Percentiles rank a stretch among this genome's conserved stretches.
These are phyloP conservation scores for Drosophila nikananu DNA, from an alignment of 1,140 invertebrate species.

Conservation along the genomic window DNA sequence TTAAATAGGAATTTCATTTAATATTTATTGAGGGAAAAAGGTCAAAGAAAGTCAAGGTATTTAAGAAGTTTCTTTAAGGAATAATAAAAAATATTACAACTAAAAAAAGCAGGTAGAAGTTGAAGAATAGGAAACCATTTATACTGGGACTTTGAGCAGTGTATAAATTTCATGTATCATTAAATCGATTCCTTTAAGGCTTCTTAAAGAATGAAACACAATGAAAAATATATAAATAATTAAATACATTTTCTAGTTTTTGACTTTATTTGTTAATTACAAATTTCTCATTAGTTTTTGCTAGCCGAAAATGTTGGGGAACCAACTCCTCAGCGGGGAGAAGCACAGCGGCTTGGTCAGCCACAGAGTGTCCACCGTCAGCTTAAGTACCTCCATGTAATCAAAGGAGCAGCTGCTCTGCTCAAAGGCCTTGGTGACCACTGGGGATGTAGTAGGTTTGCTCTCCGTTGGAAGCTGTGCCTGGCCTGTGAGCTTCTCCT, in stretches of 20 bases:
- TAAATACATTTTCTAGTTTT: constrained; percentile 5
- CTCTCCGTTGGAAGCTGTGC: not conserved
- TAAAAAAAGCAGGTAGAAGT: not conserved
- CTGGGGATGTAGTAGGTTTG: not conserved
- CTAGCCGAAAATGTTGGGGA: constrained; percentile 76
- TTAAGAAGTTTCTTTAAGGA: not conserved
- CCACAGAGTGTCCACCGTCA: constrained; percentile 78
- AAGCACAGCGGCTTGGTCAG: constrained; percentile 79
- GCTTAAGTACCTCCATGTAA: constrained; percentile 73
- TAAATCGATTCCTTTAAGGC: not conserved
- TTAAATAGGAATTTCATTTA: constrained; percentile 6
- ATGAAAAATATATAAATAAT: not conserved
- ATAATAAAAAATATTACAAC: not conserved
- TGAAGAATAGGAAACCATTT: not conserved
- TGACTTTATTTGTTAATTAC: constrained; percentile 3
- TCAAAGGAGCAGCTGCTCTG: constrained; percentile 74
- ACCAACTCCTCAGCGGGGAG: constrained; percentile 75
- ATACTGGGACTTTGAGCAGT: too few relatives aligned
- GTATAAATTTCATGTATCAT: not conserved
- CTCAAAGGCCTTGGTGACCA: constrained; percentile 59
- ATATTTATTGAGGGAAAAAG: not conserved
- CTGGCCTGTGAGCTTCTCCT: constrained; percentile 12
- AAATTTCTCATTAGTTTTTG: not conserved
- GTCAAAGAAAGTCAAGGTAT: not conserved
- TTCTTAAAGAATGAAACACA: not conserved